Base-by-base conservation (phyloP, 2,113 vertebrate genomes). In the Oryzias celebensis region DNA sequence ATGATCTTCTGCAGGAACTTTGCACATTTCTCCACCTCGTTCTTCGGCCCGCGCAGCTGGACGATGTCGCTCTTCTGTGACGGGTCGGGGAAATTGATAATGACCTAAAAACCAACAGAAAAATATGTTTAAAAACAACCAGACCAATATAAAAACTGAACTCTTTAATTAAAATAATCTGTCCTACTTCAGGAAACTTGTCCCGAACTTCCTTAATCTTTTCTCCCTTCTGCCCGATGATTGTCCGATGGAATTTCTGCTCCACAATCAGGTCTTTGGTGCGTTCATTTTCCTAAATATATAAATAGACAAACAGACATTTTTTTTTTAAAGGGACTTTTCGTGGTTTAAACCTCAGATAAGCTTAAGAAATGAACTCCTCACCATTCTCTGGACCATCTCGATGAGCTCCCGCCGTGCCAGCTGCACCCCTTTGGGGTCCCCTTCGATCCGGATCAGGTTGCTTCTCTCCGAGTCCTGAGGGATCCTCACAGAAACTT, bases 191-290 rank as follows among this genome's bases (percentile, higher is more conserved):
- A 0, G 93, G 93, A 65, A 94, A 94, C 77, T 94, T 94, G 71
- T 94, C 93, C 44, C 93, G 85, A 18, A 94, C 91, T 81, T 94
- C 93, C 78, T 93, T 94, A 61, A 94, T 94, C 88, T 93, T 94
- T 58, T 94, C 93, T 36, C 93, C 93, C 55, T 94, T 94, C 77
- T 94, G 93, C 1, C 93, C 93, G n/a, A 94, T 94, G 80, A 94
- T 93, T 62, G 91, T 91, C 14, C 93, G 93, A 67, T 94, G 93
- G 65, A 92, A 91, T 69, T 84, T 92, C 82, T 94, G 93, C 69
- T 94, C 93, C 36, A 94, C 91, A 0, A 92, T 92, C 83, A 94
- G 73, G 65, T 94, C 93, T 88, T 93, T 94, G 67, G 91, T 93
- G 61, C 93, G 90, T 62, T 94, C 93, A 3, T 94, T 94, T 78